Evolutionary conservation across 1,140 invertebrate genomes (phyloP).

Genomic region (Nilaparvata lugens): DNA sequence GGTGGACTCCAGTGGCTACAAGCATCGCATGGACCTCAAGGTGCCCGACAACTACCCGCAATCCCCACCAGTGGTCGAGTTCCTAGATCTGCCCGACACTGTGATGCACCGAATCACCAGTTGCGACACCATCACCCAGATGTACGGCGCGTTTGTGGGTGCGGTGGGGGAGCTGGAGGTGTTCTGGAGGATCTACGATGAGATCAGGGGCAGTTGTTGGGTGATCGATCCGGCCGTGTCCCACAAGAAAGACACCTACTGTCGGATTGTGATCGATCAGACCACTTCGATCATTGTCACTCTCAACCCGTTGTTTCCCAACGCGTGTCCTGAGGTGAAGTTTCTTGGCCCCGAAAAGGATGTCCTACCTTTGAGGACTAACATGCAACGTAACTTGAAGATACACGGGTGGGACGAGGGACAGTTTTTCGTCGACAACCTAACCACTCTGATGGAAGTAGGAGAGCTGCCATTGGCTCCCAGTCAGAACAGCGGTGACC

Average conservation of each 20-base stretch:
- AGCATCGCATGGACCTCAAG: no score
- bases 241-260: conserved; percentile 3
- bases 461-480: not conserved
- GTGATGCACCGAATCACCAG: no score
- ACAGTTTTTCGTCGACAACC: not conserved
- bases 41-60: no score
- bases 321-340: conserved; percentile 32
- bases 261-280: conserved; percentile 15
- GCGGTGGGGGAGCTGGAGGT: no score
- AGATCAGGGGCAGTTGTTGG: not conserved
- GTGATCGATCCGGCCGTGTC: conserved; percentile 7
- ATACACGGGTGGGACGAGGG: conserved; percentile 12
- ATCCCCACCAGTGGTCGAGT: no score
- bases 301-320: conserved; percentile 30
- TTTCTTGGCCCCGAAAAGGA: conserved; percentile 34
- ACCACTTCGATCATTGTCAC: conserved; percentile 33
- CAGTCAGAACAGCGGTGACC: not conserved
- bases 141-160: no score
- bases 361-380: conserved; percentile 27
- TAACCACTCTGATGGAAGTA: conserved; percentile 1
- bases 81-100: no score
- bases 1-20: no score
- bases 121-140: no score
- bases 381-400: conserved; percentile 29
- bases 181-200: no score